A percentile compares a stretch with the other conserved stretches of the same genome.
Evolutionary conservation across 92 coral and sea anemone species (phyloP).

Genomic region (Zoanthus sociatus): DNA sequence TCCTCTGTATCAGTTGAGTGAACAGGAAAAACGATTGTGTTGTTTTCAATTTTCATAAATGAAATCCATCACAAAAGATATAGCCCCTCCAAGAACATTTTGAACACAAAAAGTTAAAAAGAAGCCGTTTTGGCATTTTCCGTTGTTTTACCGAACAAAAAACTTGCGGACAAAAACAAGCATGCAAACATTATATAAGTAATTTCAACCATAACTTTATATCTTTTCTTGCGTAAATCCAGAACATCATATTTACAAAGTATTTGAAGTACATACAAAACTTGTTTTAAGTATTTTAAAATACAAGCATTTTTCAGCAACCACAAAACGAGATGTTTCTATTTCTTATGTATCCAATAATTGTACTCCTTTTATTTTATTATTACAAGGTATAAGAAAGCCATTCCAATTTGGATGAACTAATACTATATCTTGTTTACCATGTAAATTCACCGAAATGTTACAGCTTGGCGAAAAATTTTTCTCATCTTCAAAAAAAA

Average conservation of each 20-base stretch:
- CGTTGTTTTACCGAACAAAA: neutral
- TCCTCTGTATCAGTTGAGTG: slow-evolving; percentile 6
- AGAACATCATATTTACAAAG: slow-evolving; percentile 16
- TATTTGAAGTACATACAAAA: slow-evolving; percentile 11
- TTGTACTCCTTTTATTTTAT: neutral
- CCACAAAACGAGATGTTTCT: neutral
- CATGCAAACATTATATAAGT: neutral
- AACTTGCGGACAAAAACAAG: neutral
- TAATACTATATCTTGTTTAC: no score
- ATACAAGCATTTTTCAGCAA: neutral
- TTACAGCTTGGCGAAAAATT: neutral
- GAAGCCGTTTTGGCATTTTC: slow-evolving; percentile 31
- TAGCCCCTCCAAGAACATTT: neutral
- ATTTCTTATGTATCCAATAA: neutral
- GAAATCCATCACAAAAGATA: slow-evolving; percentile 5
- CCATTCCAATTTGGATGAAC: neutral
- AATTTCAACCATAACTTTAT: neutral
- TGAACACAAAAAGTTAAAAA: slow-evolving; percentile 1
- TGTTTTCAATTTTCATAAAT: slow-evolving; percentile 11
- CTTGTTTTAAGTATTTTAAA: neutral
- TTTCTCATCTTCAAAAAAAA: neutral
- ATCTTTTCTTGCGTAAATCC: neutral
- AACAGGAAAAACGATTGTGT: neutral
- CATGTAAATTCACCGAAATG: neutral
- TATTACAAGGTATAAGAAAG: neutral